Conservation (phyloP, 2,113 vertebrate genomes). For the Phrynocephalus versicolor region DNA sequence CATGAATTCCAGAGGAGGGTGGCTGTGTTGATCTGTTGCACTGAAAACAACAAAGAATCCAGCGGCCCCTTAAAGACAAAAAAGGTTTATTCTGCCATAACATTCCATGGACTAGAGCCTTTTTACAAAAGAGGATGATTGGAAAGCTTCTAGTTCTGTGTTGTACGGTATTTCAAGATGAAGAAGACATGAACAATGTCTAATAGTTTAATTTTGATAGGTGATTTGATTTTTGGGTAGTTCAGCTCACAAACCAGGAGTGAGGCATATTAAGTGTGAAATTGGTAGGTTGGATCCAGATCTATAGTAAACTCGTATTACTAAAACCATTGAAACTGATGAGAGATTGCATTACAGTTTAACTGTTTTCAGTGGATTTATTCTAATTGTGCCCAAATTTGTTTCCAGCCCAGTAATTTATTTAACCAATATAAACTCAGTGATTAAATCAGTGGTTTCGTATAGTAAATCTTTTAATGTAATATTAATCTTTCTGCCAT, state of each 20-base stretch:
- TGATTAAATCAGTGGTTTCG: not conserved
- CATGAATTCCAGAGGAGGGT: slow-evolving; percentile 26
- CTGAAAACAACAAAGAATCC: slow-evolving; percentile 1
- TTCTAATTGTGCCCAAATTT: not conserved
- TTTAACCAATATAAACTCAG: not conserved
- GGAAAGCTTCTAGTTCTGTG: not conserved
- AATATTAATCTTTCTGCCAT: not conserved
- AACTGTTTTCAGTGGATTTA: not conserved
- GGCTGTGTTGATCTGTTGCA: slow-evolving; percentile 1
- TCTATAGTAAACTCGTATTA: not conserved
- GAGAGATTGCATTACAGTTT: not conserved
- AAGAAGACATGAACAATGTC: not conserved
- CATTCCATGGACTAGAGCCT: not conserved
- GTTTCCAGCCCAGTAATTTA: not conserved
- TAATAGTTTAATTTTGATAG: not conserved
- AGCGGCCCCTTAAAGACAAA: not conserved
- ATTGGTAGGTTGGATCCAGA: not conserved
- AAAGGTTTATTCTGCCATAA: not conserved
- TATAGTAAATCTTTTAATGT: not conserved
- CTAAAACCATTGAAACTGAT: not conserved
- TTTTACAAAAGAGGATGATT: not conserved
- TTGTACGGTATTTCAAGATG: not conserved
- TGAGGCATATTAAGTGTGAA: too few species aligned
- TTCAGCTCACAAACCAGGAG: not conserved
- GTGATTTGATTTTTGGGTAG: not conserved